Conservation (phyloP, 2,888 invertebrate genomes). For the Bursaphelenchus okinawaensis region DNA sequence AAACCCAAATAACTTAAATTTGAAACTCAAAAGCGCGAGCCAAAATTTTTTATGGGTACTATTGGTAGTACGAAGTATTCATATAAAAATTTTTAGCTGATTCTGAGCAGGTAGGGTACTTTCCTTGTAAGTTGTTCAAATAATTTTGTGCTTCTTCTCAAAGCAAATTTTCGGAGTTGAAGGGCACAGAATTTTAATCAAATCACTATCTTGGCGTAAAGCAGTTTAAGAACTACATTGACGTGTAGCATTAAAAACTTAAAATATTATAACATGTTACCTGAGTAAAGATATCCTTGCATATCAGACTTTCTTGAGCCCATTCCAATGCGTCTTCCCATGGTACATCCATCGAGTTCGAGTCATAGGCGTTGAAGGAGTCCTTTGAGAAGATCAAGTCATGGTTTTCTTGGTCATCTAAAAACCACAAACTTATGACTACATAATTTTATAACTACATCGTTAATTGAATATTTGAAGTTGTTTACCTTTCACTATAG, state of each 20-base stretch:
- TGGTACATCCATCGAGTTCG: slow-evolving; percentile 26
- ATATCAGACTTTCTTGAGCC: slow-evolving; percentile 51
- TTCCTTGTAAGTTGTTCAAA: too few relatives aligned
- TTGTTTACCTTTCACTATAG: slow-evolving; percentile 30
- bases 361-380: not conserved
- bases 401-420: slow-evolving; percentile 16
- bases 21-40: not conserved
- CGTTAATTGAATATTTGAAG: too few relatives aligned
- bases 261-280: slow-evolving; percentile 18
- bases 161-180: too few relatives aligned
- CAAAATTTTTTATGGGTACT: too few relatives aligned
- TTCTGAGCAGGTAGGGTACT: too few relatives aligned
- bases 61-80: too few relatives aligned
- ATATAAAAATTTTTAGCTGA: too few relatives aligned
- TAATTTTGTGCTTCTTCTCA: too few relatives aligned
- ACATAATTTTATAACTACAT: too few relatives aligned
- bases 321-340: slow-evolving; percentile 51
- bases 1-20: too few relatives aligned
- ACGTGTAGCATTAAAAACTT: too few relatives aligned
- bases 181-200: slow-evolving; percentile 7
- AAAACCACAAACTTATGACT: slow-evolving; percentile 14
- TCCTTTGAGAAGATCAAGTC: slow-evolving; percentile 3
- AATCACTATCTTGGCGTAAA: not conserved
- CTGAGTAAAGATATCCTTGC: slow-evolving; percentile 43
- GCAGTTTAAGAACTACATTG: not conserved